phyloP scores from a whole-genome alignment of 2,797 vertebrate species.

The Leuciscus waleckii region DNA sequence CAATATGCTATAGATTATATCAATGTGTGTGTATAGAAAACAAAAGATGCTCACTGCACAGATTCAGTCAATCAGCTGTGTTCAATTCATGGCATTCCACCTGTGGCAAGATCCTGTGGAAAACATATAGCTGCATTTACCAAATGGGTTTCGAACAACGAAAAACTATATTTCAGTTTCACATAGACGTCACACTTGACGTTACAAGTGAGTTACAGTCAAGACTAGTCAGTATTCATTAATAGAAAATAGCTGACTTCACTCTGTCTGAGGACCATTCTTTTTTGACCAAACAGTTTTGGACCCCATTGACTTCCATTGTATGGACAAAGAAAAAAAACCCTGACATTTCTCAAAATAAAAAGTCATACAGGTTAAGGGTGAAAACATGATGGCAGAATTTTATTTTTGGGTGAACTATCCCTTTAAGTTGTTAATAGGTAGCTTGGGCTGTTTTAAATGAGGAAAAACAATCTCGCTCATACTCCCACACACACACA shows the following conservation, averaged over 20 bases:
- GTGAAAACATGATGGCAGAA: neutral
- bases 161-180: neutral
- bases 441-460: neutral
- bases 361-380: neutral
- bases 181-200: neutral
- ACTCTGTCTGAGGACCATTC: neutral
- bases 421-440: neutral
- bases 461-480: neutral
- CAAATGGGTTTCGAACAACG: neutral
- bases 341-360: neutral
- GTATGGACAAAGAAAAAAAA: too few relatives aligned
- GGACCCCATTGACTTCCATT: neutral
- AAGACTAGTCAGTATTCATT: neutral
- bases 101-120: constrained; percentile 71
- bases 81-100: constrained; percentile 81
- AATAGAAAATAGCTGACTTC: neutral
- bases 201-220: neutral
- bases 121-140: neutral
- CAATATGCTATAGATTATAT: neutral
- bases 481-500: constrained; percentile 2
- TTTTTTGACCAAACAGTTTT: neutral
- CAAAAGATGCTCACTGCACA: constrained; percentile 76
- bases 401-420: neutral
- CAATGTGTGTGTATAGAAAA: neutral
- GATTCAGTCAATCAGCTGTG: constrained; percentile 79